Base-by-base conservation (phyloP, 2,888 invertebrate species). In the Synanthedon tipuliformis region DNA sequence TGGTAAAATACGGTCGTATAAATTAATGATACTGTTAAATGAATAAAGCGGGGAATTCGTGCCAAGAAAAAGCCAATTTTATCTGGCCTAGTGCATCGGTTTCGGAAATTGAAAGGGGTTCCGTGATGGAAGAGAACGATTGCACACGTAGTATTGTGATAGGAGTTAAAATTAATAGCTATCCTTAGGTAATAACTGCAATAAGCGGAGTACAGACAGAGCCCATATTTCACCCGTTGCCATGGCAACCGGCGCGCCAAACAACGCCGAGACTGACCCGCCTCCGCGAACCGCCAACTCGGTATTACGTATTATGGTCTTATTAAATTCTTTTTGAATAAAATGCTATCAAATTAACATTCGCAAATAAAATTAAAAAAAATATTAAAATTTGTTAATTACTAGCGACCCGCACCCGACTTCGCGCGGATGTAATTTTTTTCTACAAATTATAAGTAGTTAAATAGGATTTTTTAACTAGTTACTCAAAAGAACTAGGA, bases 201-300 rank as follows among this genome's bases (percentile, higher is more conserved):
- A 75, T 77, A 73, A 77, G 71, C 71, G 73, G 68, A 67, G 70
- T 70, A 73, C 75, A 79, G 81, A 80, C 82, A 71, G 72, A 62
- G 71, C 66, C 75, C 74, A 84, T 85, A 84, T 78, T 82, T 83
- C 81, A 85, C 77, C 63, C 64, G 85, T 84, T 67, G 70, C 73
- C 69, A 76, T 79, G 73, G 74, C 62, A 74, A 85, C 82, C 56
- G 64, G 62, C 70, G 71, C 65, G 68, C 78, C 81, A 85, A 86
- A 86, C 86, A 87, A 70, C 66, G 63, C 50, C n/a, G 40, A 18
- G 18, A 40, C 23, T 50, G 45, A 49, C 53, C 54, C 50, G 52
- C 53, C 49, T 49, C 18, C 49, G 16, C 18, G 23, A 45, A 45
- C n/a, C 23, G 16, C 7, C 49, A 16, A 49, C 49, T 18, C 49